Evolutionary conservation across 2,113 vertebrate species (phyloP).

Genomic region (Pantherophis guttatus): DNA sequence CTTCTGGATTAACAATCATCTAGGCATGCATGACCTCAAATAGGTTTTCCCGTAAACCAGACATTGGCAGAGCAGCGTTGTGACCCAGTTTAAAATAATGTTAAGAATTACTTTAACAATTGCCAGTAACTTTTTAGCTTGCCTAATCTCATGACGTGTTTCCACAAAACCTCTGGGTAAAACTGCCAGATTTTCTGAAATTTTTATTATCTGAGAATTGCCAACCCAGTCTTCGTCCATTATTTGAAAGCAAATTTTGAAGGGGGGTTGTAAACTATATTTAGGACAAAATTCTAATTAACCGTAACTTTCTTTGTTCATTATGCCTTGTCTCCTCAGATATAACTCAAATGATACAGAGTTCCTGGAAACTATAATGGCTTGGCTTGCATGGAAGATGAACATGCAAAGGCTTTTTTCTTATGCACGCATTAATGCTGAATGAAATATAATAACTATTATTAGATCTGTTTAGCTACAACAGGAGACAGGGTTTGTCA

Average conservation of each 20-base stretch:
- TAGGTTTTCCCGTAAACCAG: background rate
- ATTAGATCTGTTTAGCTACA: background rate
- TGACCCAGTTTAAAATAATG: background rate
- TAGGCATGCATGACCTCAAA: background rate
- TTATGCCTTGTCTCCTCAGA: background rate
- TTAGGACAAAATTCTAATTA: background rate
- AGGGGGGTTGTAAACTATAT: background rate
- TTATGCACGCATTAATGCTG: background rate
- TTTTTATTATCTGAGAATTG: background rate
- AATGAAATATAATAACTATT: background rate
- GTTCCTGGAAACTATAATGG: background rate
- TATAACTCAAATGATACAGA: background rate
- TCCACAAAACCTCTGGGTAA: background rate
- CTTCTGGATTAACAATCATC: background rate
- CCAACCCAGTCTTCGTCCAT: background rate
- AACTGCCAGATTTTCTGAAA: background rate
- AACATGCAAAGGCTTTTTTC: background rate
- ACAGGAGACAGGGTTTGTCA: background rate
- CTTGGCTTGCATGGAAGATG: background rate
- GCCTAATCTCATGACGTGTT: background rate
- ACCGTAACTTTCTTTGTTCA: background rate
- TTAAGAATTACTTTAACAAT: background rate
- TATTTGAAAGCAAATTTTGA: background rate
- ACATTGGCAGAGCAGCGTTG: background rate
- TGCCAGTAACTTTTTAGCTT: background rate